A percentile compares a stretch with the other conserved stretches of the same genome.
phyloP scores from a whole-genome alignment of 2,113 vertebrate genomes.

The Theropithecus gelada region DNA sequence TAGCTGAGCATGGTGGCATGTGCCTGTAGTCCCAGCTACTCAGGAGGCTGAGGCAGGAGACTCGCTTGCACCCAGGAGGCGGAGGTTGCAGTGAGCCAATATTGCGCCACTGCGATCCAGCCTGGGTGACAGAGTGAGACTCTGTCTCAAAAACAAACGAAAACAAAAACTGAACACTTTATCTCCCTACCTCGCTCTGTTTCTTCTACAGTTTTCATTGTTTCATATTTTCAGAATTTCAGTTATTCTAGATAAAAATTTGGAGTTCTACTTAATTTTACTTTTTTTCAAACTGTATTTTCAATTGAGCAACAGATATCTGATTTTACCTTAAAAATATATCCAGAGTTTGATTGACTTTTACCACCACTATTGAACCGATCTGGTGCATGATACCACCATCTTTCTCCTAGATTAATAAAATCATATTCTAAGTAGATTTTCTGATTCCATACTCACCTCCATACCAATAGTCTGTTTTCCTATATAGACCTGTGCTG shows the following conservation, averaged over 20 bases:
- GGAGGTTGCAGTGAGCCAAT: no score
- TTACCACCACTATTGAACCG: background rate
- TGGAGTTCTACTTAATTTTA: background rate
- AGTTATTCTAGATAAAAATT: background rate
- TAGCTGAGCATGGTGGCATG: no score
- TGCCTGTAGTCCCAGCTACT: no score
- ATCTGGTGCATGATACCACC: background rate
- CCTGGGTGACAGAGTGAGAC: no score
- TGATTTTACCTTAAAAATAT: background rate
- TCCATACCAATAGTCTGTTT: background rate
- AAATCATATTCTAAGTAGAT: background rate
- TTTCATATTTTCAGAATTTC: background rate
- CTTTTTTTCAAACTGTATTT: background rate
- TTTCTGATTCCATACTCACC: background rate
- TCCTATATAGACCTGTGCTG: background rate
- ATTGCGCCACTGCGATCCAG: no score
- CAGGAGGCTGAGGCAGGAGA: no score
- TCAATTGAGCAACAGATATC: background rate
- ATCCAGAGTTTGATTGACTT: background rate
- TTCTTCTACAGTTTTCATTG: background rate
- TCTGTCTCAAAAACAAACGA: no score
- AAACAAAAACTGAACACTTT: background rate
- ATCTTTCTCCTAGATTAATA: background rate
- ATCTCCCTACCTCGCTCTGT: background rate
- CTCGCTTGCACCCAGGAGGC: no score